A percentile compares a stretch with the other conserved stretches of the same genome.
These are phyloP conservation scores for Drosophila grimshawi DNA, from an alignment of 1,140 invertebrate genomes.

Conservation along the genomic window DNA sequence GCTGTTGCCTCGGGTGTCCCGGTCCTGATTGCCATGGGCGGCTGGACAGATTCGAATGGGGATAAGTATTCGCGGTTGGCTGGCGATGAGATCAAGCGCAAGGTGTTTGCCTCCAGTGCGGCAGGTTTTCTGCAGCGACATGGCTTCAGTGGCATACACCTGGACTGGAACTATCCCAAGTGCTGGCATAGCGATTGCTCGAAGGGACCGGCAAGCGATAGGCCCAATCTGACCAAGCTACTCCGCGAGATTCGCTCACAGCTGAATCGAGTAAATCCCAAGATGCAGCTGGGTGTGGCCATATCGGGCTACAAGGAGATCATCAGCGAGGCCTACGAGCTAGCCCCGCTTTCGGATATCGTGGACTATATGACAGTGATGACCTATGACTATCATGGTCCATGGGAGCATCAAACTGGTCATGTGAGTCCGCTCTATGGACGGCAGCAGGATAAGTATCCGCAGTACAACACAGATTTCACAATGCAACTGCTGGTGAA, in stretches of 20 bases:
- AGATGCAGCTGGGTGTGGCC: constrained; percentile 91
- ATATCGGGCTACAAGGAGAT: constrained; percentile 96
- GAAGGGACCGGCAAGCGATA: constrained; percentile 91
- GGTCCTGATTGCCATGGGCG: constrained; percentile 92
- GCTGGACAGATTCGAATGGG: constrained; percentile 94
- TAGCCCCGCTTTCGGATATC: constrained; percentile 88
- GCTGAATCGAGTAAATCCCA: constrained; percentile 87
- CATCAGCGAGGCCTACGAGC: constrained; percentile 92
- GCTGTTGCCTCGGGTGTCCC: constrained; percentile 84
- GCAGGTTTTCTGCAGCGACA: constrained; percentile 89
- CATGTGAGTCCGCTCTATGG: constrained; percentile 93
- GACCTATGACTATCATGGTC: constrained; percentile 95
- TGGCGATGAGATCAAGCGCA: constrained; percentile 87
- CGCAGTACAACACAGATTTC: constrained; percentile 92
- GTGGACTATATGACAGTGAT: constrained; percentile 94
- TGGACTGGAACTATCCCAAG: constrained; percentile 96
- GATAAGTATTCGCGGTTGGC: constrained; percentile 93
- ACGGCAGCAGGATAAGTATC: constrained; percentile 87
- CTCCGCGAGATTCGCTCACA: constrained; percentile 92
- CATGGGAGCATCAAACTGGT: constrained; percentile 92
- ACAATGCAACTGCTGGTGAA: constrained; percentile 90
- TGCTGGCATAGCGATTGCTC: constrained; percentile 96
- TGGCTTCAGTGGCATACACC: constrained; percentile 92
- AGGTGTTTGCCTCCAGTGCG: constrained; percentile 88
- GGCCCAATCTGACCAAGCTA: constrained; percentile 90